phyloP scores from a whole-genome alignment of 2,797 vertebrate species.

The Aselliscus stoliczkanus region DNA sequence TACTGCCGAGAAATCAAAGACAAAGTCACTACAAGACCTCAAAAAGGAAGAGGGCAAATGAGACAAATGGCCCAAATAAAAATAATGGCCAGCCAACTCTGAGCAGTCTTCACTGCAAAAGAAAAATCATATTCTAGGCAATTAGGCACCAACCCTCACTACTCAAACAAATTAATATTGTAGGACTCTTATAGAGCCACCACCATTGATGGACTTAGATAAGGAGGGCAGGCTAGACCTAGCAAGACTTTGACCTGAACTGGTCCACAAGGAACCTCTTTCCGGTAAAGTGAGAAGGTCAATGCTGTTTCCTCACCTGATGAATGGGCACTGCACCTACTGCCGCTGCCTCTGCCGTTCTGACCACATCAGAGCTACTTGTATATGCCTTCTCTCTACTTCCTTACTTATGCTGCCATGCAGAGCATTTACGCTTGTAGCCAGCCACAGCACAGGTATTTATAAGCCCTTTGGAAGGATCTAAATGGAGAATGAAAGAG shows the following conservation, averaged over 20 bases:
- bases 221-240: background rate
- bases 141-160: background rate
- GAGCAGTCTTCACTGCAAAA: background rate
- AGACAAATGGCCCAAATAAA: background rate
- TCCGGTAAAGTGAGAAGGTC: background rate
- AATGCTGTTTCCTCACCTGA: background rate
- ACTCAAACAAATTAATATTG: background rate
- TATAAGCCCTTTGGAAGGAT: background rate
- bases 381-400: background rate
- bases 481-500: constrained; percentile 15
- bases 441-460: background rate
- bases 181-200: background rate
- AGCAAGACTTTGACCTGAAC: background rate
- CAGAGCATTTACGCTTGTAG: background rate
- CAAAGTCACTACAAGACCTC: background rate
- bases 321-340: background rate
- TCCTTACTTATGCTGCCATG: rapidly evolving
- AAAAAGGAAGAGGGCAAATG: background rate
- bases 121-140: background rate
- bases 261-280: background rate
- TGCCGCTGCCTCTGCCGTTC: background rate
- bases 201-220: background rate
- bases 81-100: background rate
- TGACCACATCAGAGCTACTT: background rate
- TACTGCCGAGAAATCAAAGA: background rate